phyloP scores from a whole-genome alignment of 2,113 vertebrate species.

The Pipa parva region DNA sequence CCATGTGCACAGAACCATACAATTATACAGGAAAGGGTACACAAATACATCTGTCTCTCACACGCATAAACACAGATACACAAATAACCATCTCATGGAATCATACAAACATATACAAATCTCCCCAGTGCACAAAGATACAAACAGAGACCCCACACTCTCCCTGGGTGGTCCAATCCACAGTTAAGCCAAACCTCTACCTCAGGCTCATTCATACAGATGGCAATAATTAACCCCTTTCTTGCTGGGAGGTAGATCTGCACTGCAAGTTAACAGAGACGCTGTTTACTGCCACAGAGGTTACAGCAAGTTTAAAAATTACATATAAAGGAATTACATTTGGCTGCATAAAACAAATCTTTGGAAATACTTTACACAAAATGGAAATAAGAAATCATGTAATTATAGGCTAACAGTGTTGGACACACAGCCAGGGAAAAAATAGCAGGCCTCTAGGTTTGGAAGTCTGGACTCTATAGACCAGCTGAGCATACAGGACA shows the following conservation, averaged over 20 bases:
- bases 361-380: too few relatives aligned
- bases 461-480: too few relatives aligned
- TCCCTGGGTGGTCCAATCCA: conserved; percentile 19
- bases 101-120: conserved; percentile 29
- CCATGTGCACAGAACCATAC: conserved; percentile 19
- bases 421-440: too few relatives aligned
- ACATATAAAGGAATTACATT: too few relatives aligned
- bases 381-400: too few relatives aligned
- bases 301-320: too few relatives aligned
- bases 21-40: conserved; percentile 26
- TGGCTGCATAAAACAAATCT: too few relatives aligned
- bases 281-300: too few relatives aligned
- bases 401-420: too few relatives aligned
- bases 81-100: conserved; percentile 28
- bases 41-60: conserved; percentile 34
- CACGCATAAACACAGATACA: conserved; percentile 40
- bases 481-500: too few relatives aligned
- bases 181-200: neutral
- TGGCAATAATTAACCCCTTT: conserved; percentile 21
- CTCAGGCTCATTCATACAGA: conserved; percentile 9
- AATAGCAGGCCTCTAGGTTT: too few relatives aligned
- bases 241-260: neutral
- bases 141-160: conserved; percentile 10
- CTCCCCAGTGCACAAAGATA: conserved; percentile 3
- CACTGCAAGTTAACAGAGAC: neutral